These are phyloP conservation scores for Leptinotarsa defecta DNA, from an alignment of 1,140 invertebrate species.

Conservation along the genomic window DNA sequence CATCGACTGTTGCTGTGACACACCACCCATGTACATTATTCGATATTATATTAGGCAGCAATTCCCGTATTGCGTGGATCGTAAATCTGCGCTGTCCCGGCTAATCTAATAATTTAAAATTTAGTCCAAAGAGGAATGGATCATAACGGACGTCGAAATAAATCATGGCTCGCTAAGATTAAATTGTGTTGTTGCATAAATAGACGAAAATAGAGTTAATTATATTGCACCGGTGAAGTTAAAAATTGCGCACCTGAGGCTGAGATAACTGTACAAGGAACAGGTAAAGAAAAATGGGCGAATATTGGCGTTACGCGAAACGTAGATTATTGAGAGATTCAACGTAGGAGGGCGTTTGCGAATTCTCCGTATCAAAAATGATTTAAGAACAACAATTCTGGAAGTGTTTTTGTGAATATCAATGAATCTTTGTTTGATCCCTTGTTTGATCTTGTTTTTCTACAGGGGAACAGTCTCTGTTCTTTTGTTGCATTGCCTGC, in stretches of 20 bases:
- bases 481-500: no score
- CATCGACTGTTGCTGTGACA: background rate
- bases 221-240: background rate
- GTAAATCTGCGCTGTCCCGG: background rate
- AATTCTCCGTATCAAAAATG: no score
- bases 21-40: background rate
- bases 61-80: background rate
- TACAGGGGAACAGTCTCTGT: no score
- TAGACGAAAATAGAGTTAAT: slow-evolving; percentile 33
- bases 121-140: slow-evolving; percentile 30
- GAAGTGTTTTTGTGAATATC: no score
- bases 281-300: slow-evolving; percentile 22
- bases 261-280: slow-evolving; percentile 23
- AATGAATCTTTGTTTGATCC: no score
- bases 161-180: slow-evolving; percentile 29
- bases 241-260: slow-evolving; percentile 31
- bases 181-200: slow-evolving; percentile 31
- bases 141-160: slow-evolving; percentile 29
- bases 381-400: no score
- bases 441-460: no score
- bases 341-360: no score
- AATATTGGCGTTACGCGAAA: slow-evolving; percentile 11
- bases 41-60: slow-evolving; percentile 4
- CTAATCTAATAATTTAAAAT: slow-evolving; percentile 34
- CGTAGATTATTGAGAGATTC: background rate